These are phyloP conservation scores for Mythimna loreyi DNA, from an alignment of 2,888 invertebrate genomes.

Conservation along the genomic window DNA sequence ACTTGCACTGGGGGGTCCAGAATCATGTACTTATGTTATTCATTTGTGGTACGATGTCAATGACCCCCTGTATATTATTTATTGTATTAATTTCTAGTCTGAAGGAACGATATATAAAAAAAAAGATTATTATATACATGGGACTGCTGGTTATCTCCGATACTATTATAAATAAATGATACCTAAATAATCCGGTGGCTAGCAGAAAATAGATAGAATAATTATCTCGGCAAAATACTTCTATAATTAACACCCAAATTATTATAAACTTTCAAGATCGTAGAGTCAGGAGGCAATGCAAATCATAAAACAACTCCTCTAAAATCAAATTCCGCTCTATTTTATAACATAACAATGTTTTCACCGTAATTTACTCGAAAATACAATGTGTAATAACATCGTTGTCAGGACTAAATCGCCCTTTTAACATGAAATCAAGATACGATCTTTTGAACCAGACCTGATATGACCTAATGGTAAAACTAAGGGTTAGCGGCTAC, in stretches of 20 bases:
- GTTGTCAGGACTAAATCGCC: conserved; percentile 23
- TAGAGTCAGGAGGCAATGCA: neutral
- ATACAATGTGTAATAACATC: conserved; percentile 19
- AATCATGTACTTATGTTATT: too few species aligned
- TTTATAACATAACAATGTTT: conserved; percentile 20
- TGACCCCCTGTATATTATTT: too few species aligned
- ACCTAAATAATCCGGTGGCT: too few species aligned
- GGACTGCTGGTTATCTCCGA: too few species aligned
- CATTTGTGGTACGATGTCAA: too few species aligned
- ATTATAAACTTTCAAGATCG: neutral
- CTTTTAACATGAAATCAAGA: conserved; percentile 34
- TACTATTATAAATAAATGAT: too few species aligned
- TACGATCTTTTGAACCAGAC: conserved; percentile 25
- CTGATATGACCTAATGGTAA: conserved; percentile 5
- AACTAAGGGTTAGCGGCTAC: neutral
- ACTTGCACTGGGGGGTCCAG: too few species aligned
- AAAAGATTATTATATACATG: too few species aligned
- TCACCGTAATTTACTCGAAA: conserved; percentile 22
- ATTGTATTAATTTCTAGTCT: too few species aligned
- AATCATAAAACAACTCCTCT: conserved; percentile 4
- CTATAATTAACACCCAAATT: neutral
- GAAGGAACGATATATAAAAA: too few species aligned
- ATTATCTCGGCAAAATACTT: neutral
- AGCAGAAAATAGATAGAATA: neutral
- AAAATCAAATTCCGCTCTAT: conserved; percentile 27